Evolutionary conservation across 2,113 vertebrate species (phyloP).

Genomic region (Gopherus flavomarginatus): DNA sequence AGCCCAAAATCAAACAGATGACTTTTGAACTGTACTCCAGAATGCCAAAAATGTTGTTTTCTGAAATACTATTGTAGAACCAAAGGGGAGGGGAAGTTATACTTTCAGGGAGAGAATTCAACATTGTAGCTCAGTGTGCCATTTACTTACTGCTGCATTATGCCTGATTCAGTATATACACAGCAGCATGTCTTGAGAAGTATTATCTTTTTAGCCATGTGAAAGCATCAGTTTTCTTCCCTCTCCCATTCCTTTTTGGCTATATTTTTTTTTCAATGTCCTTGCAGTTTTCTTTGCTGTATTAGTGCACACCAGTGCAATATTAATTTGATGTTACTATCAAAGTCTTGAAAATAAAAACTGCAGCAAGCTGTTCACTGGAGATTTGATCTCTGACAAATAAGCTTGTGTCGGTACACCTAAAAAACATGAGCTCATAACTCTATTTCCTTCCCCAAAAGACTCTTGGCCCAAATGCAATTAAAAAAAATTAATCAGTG

Average conservation of each 20-base stretch:
- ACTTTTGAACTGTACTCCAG: not conserved
- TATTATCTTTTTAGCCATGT: conserved; percentile 14
- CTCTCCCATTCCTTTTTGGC: not conserved
- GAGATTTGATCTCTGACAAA: conserved; percentile 71
- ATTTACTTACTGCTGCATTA: conserved; percentile 30
- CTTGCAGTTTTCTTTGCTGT: conserved; percentile 46
- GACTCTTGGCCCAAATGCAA: conserved; percentile 53
- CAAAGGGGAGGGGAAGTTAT: not conserved
- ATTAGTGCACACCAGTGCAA: conserved; percentile 46
- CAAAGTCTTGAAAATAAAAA: conserved; percentile 64
- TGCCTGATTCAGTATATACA: conserved; percentile 12
- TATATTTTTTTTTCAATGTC: conserved; percentile 42
- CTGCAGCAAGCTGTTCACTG: conserved; percentile 41
- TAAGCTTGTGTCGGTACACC: conserved; percentile 40
- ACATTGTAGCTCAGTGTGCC: not conserved
- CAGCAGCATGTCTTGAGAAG: conserved; percentile 1
- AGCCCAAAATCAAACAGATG: not conserved
- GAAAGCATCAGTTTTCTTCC: conserved; percentile 12
- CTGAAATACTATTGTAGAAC: not conserved
- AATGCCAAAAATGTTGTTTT: not conserved
- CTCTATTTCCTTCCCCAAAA: conserved; percentile 43
- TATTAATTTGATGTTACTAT: conserved; percentile 66
- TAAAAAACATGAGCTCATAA: conserved; percentile 35
- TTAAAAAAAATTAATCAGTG: conserved; percentile 71
- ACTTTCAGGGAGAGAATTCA: conserved; percentile 17